Evolutionary conservation across 1,140 invertebrate species (phyloP).

Genomic region (Lordiphosa stackelbergi): DNA sequence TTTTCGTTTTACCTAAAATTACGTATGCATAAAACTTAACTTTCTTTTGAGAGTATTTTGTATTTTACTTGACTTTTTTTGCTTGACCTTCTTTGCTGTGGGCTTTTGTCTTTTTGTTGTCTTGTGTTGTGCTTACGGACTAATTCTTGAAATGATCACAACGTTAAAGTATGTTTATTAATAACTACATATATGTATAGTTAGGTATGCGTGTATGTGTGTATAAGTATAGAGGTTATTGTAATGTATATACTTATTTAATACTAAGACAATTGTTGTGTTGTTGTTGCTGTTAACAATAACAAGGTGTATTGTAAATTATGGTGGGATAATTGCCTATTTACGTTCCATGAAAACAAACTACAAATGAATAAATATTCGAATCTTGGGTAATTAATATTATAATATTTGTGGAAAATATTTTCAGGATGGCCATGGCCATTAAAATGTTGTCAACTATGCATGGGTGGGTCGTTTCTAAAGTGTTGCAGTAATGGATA

Average conservation of each 20-base stretch:
- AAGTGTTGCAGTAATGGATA: conserved; percentile 51
- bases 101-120: conserved; percentile 26
- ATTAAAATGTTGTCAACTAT: conserved; percentile 42
- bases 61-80: conserved; percentile 42
- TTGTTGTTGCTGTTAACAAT: conserved; percentile 30
- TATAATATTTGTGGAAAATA: no score
- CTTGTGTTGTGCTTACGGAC: conserved; percentile 40
- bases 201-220: conserved; percentile 25
- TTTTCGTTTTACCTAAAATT: conserved; percentile 19
- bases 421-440: conserved; percentile 16
- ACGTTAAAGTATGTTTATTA: conserved; percentile 64
- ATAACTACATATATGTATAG: conserved; percentile 11
- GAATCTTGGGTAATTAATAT: conserved; percentile 4
- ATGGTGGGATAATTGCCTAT: conserved; percentile 76
- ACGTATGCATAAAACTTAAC: conserved; percentile 13
- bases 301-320: conserved; percentile 73
- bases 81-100: conserved; percentile 28
- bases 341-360: conserved; percentile 53
- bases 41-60: conserved; percentile 30
- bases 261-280: conserved; percentile 19
- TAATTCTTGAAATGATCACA: conserved; percentile 76
- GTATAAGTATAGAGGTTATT: conserved; percentile 26
- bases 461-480: neutral
- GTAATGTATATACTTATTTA: conserved; percentile 36
- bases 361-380: conserved; percentile 12